phyloP scores from a whole-genome alignment of 2,888 invertebrate species.

The Nomada goodeniana region DNA sequence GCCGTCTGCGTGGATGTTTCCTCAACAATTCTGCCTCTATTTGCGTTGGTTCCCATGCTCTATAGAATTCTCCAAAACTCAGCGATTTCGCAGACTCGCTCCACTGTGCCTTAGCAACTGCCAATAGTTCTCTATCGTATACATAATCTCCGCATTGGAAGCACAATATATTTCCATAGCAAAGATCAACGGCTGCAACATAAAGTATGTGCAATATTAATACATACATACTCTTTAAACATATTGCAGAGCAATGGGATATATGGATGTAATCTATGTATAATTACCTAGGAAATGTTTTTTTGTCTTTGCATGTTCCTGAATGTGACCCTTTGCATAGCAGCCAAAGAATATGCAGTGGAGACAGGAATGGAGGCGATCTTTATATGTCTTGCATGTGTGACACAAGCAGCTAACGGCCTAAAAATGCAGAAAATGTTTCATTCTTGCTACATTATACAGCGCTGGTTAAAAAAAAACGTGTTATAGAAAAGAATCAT shows the following conservation, averaged over 20 bases:
- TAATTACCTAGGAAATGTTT: slow-evolving; percentile 90
- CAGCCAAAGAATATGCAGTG: slow-evolving; percentile 98
- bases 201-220: neutral
- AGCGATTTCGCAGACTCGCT: slow-evolving; percentile 83
- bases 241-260: neutral
- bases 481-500: neutral
- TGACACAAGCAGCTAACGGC: slow-evolving; percentile 93
- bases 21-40: slow-evolving; percentile 91
- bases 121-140: slow-evolving; percentile 90
- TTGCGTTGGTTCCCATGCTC: slow-evolving; percentile 91
- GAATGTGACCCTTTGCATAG: slow-evolving; percentile 91
- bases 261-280: neutral
- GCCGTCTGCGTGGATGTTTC: slow-evolving; percentile 91
- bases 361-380: slow-evolving; percentile 93
- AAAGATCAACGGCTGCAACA: slow-evolving; percentile 91
- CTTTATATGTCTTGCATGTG: slow-evolving; percentile 91
- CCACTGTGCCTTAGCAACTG: slow-evolving; percentile 82
- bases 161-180: slow-evolving; percentile 95
- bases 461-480: neutral
- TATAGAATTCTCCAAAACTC: slow-evolving; percentile 82
- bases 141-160: slow-evolving; percentile 96
- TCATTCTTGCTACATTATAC: neutral
- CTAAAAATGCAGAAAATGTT: slow-evolving; percentile 84
- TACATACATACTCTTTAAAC: neutral
- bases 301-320: slow-evolving; percentile 92